These are phyloP conservation scores for Rhinogobio ventralis DNA, from an alignment of 2,797 vertebrate genomes.

Conservation along the genomic window DNA sequence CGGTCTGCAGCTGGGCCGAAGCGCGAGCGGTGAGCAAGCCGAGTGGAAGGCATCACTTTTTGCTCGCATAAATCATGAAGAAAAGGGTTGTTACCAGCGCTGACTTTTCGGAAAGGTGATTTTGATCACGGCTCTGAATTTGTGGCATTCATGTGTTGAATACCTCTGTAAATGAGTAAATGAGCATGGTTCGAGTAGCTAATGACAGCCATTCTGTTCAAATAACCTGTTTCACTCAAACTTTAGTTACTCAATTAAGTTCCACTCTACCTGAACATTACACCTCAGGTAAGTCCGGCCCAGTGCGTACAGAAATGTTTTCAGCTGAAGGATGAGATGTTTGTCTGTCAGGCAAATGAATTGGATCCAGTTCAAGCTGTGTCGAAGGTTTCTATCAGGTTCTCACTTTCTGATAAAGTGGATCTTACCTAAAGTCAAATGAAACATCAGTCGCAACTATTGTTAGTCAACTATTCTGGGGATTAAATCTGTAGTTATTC, in stretches of 20 bases:
- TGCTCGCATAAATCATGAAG: slow-evolving; percentile 70
- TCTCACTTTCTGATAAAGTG: background rate
- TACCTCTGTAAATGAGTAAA: slow-evolving; percentile 58
- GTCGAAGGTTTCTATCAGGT: background rate
- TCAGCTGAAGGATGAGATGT: background rate
- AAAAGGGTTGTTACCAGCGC: slow-evolving; percentile 47
- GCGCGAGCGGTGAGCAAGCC: slow-evolving; percentile 49
- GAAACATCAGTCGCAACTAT: background rate
- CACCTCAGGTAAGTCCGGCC: slow-evolving; percentile 27
- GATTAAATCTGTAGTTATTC: background rate
- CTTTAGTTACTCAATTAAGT: slow-evolving; percentile 53
- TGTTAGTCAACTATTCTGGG: background rate
- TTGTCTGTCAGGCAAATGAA: background rate
- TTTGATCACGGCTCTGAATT: slow-evolving; percentile 46
- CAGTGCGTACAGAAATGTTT: background rate
- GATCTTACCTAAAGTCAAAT: background rate
- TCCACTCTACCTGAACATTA: slow-evolving; percentile 46
- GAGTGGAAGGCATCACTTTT: slow-evolving; percentile 60
- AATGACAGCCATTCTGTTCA: slow-evolving; percentile 49
- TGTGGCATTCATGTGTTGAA: slow-evolving; percentile 36
- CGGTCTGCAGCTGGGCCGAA: slow-evolving; percentile 59
- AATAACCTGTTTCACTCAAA: slow-evolving; percentile 44
- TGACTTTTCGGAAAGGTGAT: slow-evolving; percentile 53
- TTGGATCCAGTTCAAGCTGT: background rate
- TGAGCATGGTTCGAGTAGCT: slow-evolving; percentile 42